Base-by-base conservation (phyloP, 2,113 vertebrate genomes). In the Parus major region DNA sequence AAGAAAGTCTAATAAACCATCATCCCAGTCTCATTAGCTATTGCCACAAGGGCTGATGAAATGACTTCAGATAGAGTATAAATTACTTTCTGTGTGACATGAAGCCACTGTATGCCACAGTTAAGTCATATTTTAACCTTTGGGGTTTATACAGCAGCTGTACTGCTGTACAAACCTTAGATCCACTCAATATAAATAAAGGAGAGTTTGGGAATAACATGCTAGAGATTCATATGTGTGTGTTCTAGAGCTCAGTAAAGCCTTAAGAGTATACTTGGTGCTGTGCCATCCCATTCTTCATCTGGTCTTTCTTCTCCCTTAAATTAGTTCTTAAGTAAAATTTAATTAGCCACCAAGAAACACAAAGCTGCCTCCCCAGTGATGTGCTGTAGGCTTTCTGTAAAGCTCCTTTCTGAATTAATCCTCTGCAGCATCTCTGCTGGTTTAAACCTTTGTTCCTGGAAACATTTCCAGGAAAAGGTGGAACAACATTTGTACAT, bases 341-440 rank as follows among this genome's bases (percentile, higher is more conserved):
- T 59, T 78, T 92, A 88, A 88, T 85, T 91, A 92, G 46, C 65
- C 60, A 78, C 80, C 23, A n/a, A 73, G 70, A 78, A 94, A 68
- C 41, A 65, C 64, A 60, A 88, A 46, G 55, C 60, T 82, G 65
- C 50, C 23, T 69, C 55, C 33, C 50, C 50, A 64, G 39, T 73
- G 41, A 53, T 60, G 75, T 50, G n/a, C 46, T 88, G 25, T n/a
- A 56, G 46, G 29, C 35, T 88, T 84, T 78, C 41, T 73, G 15
- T 15, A 22, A 59, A 35, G 71, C 81, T 82, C 20, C 29, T 82
- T 72, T 70, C 76, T 78, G 53, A 24, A 6, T 24, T 14, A 60
- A 33, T 81, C 17, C 41, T 36, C 25, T 76, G 27, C 66, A 76
- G 36, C 49, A 78, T 50, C 57, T 12, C n/a, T 81, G 50, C n/a